phyloP scores from a whole-genome alignment of 2,113 vertebrate species.

The Corythaeola cristata region DNA sequence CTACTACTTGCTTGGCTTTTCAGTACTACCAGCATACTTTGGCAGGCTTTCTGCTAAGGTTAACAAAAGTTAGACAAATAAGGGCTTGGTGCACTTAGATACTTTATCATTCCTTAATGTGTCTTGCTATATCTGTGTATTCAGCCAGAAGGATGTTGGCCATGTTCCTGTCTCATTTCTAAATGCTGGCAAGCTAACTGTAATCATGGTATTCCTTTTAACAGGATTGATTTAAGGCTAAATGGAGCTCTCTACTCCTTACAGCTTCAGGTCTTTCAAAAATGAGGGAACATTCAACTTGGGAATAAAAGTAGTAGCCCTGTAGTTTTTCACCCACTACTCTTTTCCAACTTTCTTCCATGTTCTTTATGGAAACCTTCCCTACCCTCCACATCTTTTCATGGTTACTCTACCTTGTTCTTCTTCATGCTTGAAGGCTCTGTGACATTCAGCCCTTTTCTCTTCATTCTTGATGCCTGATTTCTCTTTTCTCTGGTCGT shows the following conservation, averaged over 20 bases:
- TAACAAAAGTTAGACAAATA: constrained; percentile 59
- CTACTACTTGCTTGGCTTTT: constrained; percentile 7
- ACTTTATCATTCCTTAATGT: constrained; percentile 42
- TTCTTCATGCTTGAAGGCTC: not conserved
- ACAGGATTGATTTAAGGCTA: not conserved
- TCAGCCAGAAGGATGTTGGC: constrained; percentile 47
- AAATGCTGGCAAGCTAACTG: constrained; percentile 25
- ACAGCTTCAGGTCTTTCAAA: not conserved
- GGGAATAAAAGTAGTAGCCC: not conserved
- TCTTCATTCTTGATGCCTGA: not conserved
- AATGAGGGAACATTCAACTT: not conserved
- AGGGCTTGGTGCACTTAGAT: constrained; percentile 14
- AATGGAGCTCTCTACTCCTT: not conserved
- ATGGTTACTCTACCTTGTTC: not conserved
- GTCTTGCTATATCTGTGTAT: not conserved
- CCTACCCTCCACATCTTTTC: not conserved
- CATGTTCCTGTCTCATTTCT: constrained; percentile 31
- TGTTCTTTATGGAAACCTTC: not conserved
- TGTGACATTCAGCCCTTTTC: not conserved
- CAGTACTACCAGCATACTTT: constrained; percentile 3
- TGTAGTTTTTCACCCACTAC: not conserved
- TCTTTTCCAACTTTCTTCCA: not conserved
- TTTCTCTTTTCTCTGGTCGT: not conserved
- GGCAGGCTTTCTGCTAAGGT: constrained; percentile 48
- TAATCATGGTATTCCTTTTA: constrained; percentile 53